Conservation (phyloP, 2,888 invertebrate genomes). For the Endomychus coccineus region DNA sequence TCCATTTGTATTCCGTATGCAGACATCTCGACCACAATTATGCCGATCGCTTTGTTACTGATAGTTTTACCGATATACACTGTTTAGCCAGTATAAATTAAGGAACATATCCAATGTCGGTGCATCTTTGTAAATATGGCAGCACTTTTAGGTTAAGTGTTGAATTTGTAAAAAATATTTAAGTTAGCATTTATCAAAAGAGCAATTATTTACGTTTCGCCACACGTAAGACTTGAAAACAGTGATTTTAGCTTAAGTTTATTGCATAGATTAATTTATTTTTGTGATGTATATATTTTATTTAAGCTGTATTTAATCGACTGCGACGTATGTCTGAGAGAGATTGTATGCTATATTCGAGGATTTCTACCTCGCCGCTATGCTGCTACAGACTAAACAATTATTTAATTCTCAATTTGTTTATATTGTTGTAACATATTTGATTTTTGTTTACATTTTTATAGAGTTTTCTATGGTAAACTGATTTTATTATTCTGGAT, state of each 20-base stretch:
- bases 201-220: conserved; percentile 31
- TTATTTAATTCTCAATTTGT: conserved; percentile 10
- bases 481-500: conserved; percentile 14
- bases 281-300: conserved; percentile 39
- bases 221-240: conserved; percentile 39
- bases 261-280: conserved; percentile 36
- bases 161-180: conserved; percentile 12
- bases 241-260: conserved; percentile 42
- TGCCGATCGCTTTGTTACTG: too few relatives aligned
- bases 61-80: too few relatives aligned
- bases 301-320: conserved; percentile 4
- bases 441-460: conserved; percentile 4
- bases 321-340: conserved; percentile 9
- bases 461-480: neutral
- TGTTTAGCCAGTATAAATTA: too few relatives aligned
- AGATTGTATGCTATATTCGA: conserved; percentile 3
- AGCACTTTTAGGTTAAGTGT: conserved; percentile 25
- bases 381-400: conserved; percentile 13
- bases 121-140: conserved; percentile 43
- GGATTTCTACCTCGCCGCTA: conserved; percentile 11
- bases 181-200: too few relatives aligned
- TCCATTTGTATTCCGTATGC: neutral
- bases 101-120: too few relatives aligned
- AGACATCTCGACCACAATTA: conserved; percentile 1
- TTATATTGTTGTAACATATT: conserved; percentile 10